phyloP scores from a whole-genome alignment of 64 coral and sea anemone genomes.

The Stylophora pistillata region DNA sequence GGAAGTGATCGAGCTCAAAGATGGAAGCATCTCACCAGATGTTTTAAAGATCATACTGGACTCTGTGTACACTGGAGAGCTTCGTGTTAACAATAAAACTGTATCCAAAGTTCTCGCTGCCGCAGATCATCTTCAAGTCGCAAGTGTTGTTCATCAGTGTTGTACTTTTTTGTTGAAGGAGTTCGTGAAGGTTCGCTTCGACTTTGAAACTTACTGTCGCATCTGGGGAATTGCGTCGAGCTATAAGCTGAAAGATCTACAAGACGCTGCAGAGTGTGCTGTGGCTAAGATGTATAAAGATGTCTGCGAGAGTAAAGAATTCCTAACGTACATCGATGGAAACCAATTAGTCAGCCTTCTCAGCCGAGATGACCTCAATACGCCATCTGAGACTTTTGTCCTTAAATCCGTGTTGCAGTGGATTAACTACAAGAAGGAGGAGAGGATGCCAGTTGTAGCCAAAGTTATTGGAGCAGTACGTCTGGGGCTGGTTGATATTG shows the following conservation, averaged over 20 bases:
- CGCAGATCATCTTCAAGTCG: slow-evolving; percentile 37
- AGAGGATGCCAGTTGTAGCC: neutral
- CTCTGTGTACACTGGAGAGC: slow-evolving; percentile 25
- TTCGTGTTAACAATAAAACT: slow-evolving; percentile 14
- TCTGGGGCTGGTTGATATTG: slow-evolving; percentile 30
- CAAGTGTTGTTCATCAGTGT: slow-evolving; percentile 26
- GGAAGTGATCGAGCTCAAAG: slow-evolving; percentile 31
- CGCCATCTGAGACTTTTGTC: slow-evolving; percentile 20
- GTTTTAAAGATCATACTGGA: slow-evolving; percentile 28
- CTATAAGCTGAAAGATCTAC: neutral
- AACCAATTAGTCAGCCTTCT: too few species aligned
- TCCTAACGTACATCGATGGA: slow-evolving; percentile 1
- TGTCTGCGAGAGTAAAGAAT: slow-evolving; percentile 4
- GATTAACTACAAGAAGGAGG: slow-evolving; percentile 35
- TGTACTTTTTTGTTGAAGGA: neutral
- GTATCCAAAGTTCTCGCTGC: neutral
- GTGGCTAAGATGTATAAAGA: neutral
- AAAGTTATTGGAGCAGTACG: slow-evolving; percentile 27
- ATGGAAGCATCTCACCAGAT: slow-evolving; percentile 32
- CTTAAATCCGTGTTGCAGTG: slow-evolving; percentile 32
- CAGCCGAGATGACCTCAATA: slow-evolving; percentile 20
- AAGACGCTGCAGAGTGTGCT: neutral
- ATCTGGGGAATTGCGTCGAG: neutral
- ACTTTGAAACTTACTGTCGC: neutral
- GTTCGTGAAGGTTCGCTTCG: neutral